A percentile compares a stretch with the other conserved stretches of the same genome.
These are phyloP conservation scores for Boloria euphrosyne DNA, from an alignment of 2,888 invertebrate genomes.

Conservation along the genomic window DNA sequence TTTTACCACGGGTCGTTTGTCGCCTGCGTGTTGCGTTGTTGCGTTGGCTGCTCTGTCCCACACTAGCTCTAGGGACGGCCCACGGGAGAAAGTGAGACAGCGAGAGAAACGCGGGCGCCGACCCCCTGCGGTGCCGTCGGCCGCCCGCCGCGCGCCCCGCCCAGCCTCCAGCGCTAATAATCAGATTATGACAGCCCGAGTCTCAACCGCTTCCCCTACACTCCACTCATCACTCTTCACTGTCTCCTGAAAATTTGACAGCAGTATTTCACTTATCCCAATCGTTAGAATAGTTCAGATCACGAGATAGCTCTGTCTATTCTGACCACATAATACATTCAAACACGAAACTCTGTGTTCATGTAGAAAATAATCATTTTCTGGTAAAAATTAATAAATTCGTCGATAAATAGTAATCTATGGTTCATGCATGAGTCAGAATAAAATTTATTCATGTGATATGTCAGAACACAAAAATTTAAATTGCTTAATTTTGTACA, in stretches of 20 bases:
- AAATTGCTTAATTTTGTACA: slow-evolving; percentile 44
- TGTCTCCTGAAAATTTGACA: slow-evolving; percentile 62
- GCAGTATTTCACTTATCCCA: slow-evolving; percentile 50
- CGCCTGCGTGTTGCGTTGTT: slow-evolving; percentile 72
- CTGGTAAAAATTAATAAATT: not conserved
- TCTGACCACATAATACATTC: not conserved
- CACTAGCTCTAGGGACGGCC: slow-evolving; percentile 43
- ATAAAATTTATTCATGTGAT: not conserved
- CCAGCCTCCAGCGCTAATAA: slow-evolving; percentile 75
- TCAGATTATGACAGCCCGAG: slow-evolving; percentile 80
- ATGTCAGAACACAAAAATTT: slow-evolving; percentile 14
- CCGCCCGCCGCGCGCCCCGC: slow-evolving; percentile 75
- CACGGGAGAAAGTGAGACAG: slow-evolving; percentile 60
- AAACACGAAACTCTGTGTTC: not conserved
- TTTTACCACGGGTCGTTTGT: slow-evolving; percentile 82
- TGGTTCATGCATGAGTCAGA: not conserved
- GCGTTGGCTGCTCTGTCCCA: slow-evolving; percentile 56
- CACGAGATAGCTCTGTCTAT: slow-evolving; percentile 24
- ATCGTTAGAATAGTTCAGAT: slow-evolving; percentile 38
- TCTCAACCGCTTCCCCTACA: slow-evolving; percentile 57
- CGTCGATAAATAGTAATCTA: not conserved
- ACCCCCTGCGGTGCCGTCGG: slow-evolving; percentile 76
- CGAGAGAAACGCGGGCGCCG: slow-evolving; percentile 75
- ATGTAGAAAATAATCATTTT: no score
- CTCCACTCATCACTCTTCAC: slow-evolving; percentile 68